Evolutionary conservation across 1,140 invertebrate genomes (phyloP), one percentile per base, ranked within the genome.

Genomic region (Drosophila serrata): DNA sequence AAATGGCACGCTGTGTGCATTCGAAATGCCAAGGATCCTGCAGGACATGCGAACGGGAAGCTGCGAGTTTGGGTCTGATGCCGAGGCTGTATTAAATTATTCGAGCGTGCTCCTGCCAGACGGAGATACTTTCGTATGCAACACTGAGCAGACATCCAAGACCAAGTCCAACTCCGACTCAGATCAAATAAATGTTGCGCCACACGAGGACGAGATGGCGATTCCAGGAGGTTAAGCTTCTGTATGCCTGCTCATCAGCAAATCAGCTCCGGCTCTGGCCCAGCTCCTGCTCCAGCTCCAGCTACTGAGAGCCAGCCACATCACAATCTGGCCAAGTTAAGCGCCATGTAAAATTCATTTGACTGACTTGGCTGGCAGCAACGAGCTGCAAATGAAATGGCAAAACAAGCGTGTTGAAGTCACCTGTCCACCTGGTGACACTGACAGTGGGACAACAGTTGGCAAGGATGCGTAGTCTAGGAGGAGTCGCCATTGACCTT

Each of bases 1-100:
- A 90, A 90, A 90, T 85, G 85, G 84, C 78, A 90, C 81, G 79
- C 75, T 85, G 74, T 81, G 75, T 90, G 85, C 86, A 90, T 90
- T 58, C 67, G 69, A 85, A 88, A 90, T 90, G 80, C 75, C 61
- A 70, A 62, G 62, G 70, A 56, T 48, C 37, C 51, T n/a, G 63
- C 51, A 55, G 31, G 51, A 57, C 24, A 49, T 31, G 43, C 22
- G 49, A 29, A 1, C 49, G n/a, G 49, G 49, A 53, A 53, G 22
- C 43, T 37, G 31, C n/a, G 6, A 35, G 62, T 4, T 7, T 11
- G 12, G 9, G 13, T 22, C 17, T 29, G 15, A 22, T 33, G 40
- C 7, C 17, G 61, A 45, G 37, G 62, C 40, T 53, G 81, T 81
- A 90, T 90, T 90, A 90, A 90, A 90, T 90, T 90, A 90, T 90